These are phyloP conservation scores for Passerculus sandwichensis DNA, from an alignment of 2,797 vertebrate genomes.

Conservation along the genomic window DNA sequence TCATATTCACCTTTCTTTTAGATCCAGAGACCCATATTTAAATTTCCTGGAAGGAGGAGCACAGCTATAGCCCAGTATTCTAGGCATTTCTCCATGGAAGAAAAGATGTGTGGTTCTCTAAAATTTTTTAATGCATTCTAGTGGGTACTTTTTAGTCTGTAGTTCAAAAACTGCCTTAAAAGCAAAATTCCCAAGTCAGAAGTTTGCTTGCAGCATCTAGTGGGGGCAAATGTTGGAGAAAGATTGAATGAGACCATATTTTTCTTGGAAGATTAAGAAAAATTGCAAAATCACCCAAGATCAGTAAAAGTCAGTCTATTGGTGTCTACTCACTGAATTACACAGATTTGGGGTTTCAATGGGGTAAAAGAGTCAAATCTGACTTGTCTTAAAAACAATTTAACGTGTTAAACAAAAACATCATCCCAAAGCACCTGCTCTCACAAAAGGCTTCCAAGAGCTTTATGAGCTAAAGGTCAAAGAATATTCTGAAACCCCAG, in stretches of 20 bases:
- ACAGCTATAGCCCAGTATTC: not conserved
- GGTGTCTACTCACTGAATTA: not conserved
- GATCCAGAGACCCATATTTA: not conserved
- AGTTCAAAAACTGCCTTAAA: not conserved
- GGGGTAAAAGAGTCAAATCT: not conserved
- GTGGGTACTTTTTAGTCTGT: not conserved
- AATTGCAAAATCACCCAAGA: not conserved
- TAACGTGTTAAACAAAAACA: not conserved
- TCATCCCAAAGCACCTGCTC: not conserved
- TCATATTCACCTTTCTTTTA: not conserved
- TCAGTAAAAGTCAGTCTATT: not conserved
- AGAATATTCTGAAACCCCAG: not conserved
- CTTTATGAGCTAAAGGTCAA: not conserved
- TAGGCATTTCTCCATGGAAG: not conserved
- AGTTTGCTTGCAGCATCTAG: not conserved
- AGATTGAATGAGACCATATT: not conserved
- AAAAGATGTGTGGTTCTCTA: not conserved
- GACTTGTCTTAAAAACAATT: not conserved
- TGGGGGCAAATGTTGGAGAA: not conserved
- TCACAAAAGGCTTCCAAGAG: not conserved
- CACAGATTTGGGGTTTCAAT: not conserved
- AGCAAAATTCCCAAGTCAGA: not conserved
- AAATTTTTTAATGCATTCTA: not conserved
- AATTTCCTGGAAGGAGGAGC: not conserved
- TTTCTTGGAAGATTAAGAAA: not conserved